Evolutionary conservation across 2,113 vertebrate genomes (phyloP).

Genomic region (Platysternon megacephalum): DNA sequence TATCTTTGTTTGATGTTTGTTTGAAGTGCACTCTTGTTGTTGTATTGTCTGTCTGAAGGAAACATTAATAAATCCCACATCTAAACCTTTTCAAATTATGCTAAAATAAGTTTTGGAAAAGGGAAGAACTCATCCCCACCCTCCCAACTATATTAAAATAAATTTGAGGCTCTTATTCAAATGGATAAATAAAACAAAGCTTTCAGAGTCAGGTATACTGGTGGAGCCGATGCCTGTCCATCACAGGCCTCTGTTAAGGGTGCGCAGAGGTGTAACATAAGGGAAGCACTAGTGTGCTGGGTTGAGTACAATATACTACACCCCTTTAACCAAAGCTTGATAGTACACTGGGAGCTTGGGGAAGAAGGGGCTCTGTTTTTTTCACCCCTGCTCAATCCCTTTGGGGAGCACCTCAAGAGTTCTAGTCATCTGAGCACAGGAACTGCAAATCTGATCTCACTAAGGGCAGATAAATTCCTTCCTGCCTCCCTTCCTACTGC

Average conservation of each 20-base stretch:
- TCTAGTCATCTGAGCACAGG: background rate
- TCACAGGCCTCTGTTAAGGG: background rate
- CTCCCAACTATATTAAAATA: background rate
- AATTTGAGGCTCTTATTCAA: background rate
- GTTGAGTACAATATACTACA: too few relatives aligned
- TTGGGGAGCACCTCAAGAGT: background rate
- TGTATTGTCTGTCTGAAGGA: background rate
- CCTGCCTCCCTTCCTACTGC: too few relatives aligned
- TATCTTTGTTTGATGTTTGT: background rate
- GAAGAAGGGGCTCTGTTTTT: background rate
- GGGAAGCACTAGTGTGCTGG: background rate
- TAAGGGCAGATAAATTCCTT: too few relatives aligned
- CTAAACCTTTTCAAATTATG: background rate
- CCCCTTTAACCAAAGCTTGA: too few relatives aligned
- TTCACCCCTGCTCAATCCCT: background rate
- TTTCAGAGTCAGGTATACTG: background rate
- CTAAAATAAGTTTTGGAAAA: background rate
- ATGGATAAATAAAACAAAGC: background rate
- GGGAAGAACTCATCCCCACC: background rate
- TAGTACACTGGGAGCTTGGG: too few relatives aligned
- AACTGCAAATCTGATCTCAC: background rate
- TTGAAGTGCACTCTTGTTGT: background rate
- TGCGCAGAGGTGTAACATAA: background rate
- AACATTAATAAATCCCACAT: background rate
- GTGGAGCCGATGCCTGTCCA: background rate